These are phyloP conservation scores for Venturia canescens DNA, from an alignment of 1,140 invertebrate species.

Conservation along the genomic window DNA sequence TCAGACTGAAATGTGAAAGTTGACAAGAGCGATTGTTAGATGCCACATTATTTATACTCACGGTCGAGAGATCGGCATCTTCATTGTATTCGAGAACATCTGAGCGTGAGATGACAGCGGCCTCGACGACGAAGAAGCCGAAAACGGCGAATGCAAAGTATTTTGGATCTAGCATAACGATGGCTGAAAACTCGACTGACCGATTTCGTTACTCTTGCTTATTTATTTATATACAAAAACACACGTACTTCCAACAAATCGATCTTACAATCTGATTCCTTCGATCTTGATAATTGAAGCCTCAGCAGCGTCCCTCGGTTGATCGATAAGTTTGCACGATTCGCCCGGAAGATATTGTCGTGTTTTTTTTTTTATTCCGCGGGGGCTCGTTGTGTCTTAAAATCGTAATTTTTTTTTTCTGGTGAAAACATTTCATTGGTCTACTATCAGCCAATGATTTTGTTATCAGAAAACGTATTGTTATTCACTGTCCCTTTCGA, in stretches of 20 bases:
- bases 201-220: constrained; percentile 51
- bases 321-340: neutral
- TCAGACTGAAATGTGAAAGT: no score
- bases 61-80: constrained; percentile 1
- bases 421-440: neutral
- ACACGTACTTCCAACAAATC: neutral
- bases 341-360: neutral
- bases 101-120: neutral
- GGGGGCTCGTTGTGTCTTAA: neutral
- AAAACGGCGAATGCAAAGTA: neutral
- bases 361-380: neutral
- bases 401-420: neutral
- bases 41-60: constrained; percentile 14
- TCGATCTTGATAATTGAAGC: neutral
- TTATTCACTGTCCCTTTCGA: no score
- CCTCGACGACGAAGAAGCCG: neutral
- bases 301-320: neutral
- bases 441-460: neutral
- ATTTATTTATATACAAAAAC: neutral
- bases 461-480: no score
- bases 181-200: constrained; percentile 66
- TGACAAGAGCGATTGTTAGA: no score
- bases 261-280: neutral
- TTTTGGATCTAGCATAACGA: neutral
- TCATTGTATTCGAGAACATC: neutral